Percentiles rank a stretch among this genome's conserved stretches.
phyloP scores from a whole-genome alignment of 1,140 invertebrate species.

The Leptestheria dahalacensis region DNA sequence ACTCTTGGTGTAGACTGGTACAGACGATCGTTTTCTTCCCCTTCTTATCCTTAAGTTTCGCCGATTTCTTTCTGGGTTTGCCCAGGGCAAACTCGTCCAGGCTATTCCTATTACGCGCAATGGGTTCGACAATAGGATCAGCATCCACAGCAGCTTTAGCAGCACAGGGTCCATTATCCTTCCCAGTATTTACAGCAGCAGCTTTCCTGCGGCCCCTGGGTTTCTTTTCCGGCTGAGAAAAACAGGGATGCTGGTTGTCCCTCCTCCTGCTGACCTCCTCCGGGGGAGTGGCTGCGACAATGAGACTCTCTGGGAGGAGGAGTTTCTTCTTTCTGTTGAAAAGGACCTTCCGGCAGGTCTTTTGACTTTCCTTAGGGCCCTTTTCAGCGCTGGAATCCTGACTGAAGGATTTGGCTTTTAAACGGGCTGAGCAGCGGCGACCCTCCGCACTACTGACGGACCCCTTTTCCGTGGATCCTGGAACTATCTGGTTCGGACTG shows the following conservation, averaged over 20 bases:
- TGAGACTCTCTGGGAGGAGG: not conserved
- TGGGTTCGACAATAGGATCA: not conserved
- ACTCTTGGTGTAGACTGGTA: constrained; percentile 21
- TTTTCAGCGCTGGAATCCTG: not conserved
- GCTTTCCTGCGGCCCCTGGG: not conserved
- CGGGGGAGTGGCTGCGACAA: constrained; percentile 2
- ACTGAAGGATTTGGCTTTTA: not conserved
- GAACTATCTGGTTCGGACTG: no score
- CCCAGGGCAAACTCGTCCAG: not conserved
- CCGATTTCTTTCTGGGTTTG: not conserved
- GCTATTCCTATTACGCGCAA: not conserved
- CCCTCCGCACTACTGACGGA: not conserved
- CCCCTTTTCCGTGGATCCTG: not conserved
- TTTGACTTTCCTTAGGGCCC: not conserved
- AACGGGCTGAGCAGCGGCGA: not conserved
- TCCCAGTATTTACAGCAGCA: not conserved
- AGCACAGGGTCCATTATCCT: not conserved
- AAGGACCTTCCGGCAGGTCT: not conserved
- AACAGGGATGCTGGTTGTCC: not conserved
- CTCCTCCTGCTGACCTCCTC: not conserved
- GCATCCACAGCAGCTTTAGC: not conserved
- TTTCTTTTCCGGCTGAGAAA: not conserved
- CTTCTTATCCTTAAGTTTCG: constrained; percentile 7
- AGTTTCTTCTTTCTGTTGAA: not conserved
- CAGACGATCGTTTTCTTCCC: constrained; percentile 16